Conservation (phyloP, 1,140 invertebrate genomes). For the Stenopsyche tienmushanensis region DNA sequence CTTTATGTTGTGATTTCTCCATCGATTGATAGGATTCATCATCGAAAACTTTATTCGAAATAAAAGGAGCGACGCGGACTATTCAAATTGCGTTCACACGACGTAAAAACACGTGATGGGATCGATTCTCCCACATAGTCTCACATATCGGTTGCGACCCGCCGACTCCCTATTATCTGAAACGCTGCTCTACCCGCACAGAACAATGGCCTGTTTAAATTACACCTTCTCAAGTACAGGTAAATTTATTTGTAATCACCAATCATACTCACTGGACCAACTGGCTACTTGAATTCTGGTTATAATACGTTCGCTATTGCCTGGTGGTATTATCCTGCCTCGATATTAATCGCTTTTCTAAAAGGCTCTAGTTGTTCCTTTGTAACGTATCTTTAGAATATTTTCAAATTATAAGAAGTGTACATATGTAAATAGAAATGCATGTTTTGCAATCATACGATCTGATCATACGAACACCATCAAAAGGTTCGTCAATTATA, state of each 20-base stretch:
- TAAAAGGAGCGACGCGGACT: too few species aligned
- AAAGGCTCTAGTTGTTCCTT: too few species aligned
- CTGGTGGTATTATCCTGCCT: background rate
- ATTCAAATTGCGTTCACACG: background rate
- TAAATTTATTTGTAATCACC: conserved; percentile 30
- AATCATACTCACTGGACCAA: conserved; percentile 25
- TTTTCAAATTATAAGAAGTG: too few species aligned
- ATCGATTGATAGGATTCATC: too few species aligned
- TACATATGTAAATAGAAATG: too few species aligned
- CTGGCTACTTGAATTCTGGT: conserved; percentile 19
- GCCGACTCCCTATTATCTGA: conserved; percentile 10
- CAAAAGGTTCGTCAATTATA: too few species aligned
- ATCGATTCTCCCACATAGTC: background rate
- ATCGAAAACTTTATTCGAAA: too few species aligned
- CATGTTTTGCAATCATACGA: too few species aligned
- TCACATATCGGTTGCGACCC: background rate
- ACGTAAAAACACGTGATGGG: background rate
- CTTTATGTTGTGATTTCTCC: too few species aligned
- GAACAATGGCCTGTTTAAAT: conserved; percentile 24
- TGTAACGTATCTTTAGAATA: too few species aligned
- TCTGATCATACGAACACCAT: too few species aligned
- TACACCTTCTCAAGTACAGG: conserved; percentile 17
- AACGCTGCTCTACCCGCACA: background rate
- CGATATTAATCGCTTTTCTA: background rate
- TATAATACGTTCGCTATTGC: background rate